Base-by-base conservation (phyloP, 2,113 vertebrate species). In the Dinomys branickii region DNA sequence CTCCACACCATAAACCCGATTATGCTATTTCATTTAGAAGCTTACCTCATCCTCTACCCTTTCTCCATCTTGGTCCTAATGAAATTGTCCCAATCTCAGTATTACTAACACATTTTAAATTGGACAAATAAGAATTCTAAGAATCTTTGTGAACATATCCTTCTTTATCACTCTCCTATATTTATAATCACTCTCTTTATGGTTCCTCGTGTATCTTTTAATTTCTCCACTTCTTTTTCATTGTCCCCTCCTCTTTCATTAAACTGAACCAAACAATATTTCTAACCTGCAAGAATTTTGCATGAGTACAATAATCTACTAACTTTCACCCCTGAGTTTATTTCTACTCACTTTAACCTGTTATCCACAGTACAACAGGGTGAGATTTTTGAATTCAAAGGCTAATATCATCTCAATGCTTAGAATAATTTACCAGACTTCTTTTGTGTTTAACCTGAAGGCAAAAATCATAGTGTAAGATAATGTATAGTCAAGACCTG, bases 371-470 rank as follows among this genome's bases (percentile, higher is more conserved):
- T 88, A n/a, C 73, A 94, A 94, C 12, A 33, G 52, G 50, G 12
- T 56, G 56, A 94, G 44, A 44, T 95, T 88, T 91, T 91, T 65
- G 71, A 93, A 88, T 73, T 65, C 17, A 67, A 93, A 94, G 61
- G 78, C 6, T 41, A 63, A 83, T 81, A 75, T 47, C 91, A 78
- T 69, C 5, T n/a, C 6, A 47, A 35, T 85, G 20, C 30, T 75
- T 75, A 69, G 80, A 90, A 85, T 33, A 75, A 5, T 88, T 85
- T 26, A 58, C 7, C 47, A 12, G 41, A 41, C 61, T 88, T 91
- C 24, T 16, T 65, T 86, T 86, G 58, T 63, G 83, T 94, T 88
- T 94, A 88, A 24, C 59, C 63, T 85, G n/a, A 91, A 80, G 71
- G 33, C 63, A 50, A 73, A 91, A 71, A 13, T 59, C 33, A 80